Conservation (phyloP, 2,113 vertebrate genomes). For the Gallinago undulata region DNA sequence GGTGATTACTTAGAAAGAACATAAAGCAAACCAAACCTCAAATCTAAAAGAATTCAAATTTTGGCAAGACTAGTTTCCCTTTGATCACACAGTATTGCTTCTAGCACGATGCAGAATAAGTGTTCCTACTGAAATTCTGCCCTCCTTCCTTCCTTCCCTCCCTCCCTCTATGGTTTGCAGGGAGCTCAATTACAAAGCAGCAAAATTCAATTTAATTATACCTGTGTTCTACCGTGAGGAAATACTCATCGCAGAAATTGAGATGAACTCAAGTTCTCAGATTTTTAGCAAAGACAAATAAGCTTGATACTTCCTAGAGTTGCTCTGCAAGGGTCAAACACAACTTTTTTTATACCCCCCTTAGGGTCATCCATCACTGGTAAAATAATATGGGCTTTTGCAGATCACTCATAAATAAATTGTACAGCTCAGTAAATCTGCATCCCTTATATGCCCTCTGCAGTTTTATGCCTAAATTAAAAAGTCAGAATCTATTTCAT, state of each 20-base stretch:
- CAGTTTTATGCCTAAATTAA: conserved; percentile 41
- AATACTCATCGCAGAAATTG: neutral
- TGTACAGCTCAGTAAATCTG: neutral
- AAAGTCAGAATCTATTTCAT: conserved; percentile 58
- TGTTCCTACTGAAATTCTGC: neutral
- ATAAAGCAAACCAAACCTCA: neutral
- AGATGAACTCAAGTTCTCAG: neutral
- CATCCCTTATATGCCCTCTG: neutral
- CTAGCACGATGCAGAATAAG: neutral
- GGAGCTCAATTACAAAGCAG: neutral
- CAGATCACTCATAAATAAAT: conserved; percentile 41
- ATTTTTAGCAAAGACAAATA: neutral
- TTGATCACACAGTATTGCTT: neutral
- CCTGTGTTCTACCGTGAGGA: neutral
- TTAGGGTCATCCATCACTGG: neutral
- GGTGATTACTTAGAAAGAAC: neutral
- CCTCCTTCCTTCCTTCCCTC: neutral
- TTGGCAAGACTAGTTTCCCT: neutral
- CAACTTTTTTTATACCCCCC: neutral
- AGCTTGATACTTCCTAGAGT: neutral
- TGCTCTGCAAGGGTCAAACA: neutral
- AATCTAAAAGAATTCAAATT: neutral
- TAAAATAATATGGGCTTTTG: neutral
- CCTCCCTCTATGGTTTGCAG: neutral
- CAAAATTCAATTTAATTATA: neutral